phyloP scores from a whole-genome alignment of 2,797 vertebrate genomes.

The Psittacula derbiana region DNA sequence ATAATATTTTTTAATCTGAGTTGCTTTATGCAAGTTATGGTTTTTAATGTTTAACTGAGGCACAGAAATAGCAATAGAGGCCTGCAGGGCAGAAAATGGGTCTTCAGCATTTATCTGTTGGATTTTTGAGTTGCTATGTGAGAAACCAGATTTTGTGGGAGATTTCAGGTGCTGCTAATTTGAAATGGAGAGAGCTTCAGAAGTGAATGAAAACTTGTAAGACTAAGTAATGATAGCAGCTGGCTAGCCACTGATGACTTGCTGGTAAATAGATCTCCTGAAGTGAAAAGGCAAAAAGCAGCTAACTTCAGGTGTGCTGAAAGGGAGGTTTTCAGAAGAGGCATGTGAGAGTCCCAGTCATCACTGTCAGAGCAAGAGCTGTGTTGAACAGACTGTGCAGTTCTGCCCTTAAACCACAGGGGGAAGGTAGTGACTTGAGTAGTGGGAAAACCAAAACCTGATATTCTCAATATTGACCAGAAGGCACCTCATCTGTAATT shows the following conservation, averaged over 20 bases:
- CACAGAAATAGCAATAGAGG: neutral
- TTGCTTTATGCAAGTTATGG: neutral
- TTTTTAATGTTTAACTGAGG: neutral
- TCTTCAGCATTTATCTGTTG: neutral
- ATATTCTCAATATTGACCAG: neutral
- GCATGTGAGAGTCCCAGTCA: neutral
- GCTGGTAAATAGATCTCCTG: neutral
- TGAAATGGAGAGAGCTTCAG: neutral
- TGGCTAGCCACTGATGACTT: neutral
- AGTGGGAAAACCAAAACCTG: neutral
- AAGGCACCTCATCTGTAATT: neutral
- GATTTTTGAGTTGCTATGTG: neutral
- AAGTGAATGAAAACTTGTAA: neutral
- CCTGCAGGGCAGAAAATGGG: neutral
- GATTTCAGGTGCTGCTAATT: neutral
- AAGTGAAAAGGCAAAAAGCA: neutral
- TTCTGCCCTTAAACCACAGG: constrained; percentile 2
- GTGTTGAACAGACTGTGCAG: neutral
- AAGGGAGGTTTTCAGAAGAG: neutral
- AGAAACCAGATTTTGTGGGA: neutral
- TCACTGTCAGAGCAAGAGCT: neutral
- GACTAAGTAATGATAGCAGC: neutral
- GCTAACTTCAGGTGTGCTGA: neutral
- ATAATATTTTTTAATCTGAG: neutral
- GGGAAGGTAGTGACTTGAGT: neutral